Conservation (phyloP, 2,113 vertebrate genomes). For the Alligator mississippiensis region DNA sequence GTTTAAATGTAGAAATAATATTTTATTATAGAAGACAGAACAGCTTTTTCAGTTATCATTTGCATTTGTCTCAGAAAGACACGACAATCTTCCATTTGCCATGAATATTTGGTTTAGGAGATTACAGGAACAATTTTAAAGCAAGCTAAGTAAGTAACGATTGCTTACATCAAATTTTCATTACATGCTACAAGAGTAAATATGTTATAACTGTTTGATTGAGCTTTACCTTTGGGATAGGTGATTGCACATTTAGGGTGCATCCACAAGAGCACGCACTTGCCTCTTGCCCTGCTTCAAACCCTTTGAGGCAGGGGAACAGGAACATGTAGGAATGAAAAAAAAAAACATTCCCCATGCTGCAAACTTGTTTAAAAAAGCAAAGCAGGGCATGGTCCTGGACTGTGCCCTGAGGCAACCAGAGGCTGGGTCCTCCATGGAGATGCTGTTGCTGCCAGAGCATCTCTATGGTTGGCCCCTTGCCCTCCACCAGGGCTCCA, state of each 20-base stretch:
- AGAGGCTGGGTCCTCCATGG: no score
- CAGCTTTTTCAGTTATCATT: constrained; percentile 21
- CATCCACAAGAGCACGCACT: no score
- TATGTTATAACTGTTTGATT: neutral
- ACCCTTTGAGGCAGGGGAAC: no score
- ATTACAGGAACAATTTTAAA: constrained; percentile 21
- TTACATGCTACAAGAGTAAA: neutral
- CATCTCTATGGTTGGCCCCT: no score
- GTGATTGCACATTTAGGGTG: neutral
- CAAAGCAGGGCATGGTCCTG: no score
- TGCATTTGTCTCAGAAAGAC: neutral
- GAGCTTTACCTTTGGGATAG: neutral
- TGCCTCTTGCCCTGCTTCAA: no score
- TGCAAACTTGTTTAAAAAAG: no score
- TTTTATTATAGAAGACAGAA: neutral
- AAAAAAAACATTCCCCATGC: no score
- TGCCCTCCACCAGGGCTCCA: no score
- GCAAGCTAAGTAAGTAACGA: neutral
- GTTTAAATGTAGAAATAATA: neutral
- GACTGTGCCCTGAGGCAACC: no score
- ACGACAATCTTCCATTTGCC: constrained; percentile 3
- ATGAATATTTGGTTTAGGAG: neutral
- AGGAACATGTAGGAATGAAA: no score
- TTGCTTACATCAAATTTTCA: constrained; percentile 17
- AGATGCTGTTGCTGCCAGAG: no score